Evolutionary conservation across 2,888 invertebrate genomes (phyloP), one percentile per base, ranked within the genome.

Genomic region (Podotricha telesiphe): DNA sequence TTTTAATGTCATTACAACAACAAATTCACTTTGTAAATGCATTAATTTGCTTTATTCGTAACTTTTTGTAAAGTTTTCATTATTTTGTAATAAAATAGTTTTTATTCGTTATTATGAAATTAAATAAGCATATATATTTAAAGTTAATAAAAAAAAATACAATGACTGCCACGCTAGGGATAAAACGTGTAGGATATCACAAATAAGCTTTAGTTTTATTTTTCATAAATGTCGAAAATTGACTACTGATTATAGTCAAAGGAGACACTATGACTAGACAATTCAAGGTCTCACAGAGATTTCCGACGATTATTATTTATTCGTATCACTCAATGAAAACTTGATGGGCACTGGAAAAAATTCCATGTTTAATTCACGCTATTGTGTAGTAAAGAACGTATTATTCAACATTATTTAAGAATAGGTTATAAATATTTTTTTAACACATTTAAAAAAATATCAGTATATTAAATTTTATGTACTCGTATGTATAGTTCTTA

Each of bases 301-400:
- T 79, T 70, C 76, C 76, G 74, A 78, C 77, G 75, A 76, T 74
- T 69, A 76, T 74, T 70, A 82, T 82, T 79, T 73, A 80, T 84
- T 79, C 22, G 28, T 17, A 77, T 71, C 76, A 74, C 75, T 76
- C 71, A 74, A 79, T 73, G 73, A 73, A 75, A 77, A 76, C 22
- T 59, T 22, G 48, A 37, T 40, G 19, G 19, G 34, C 45, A 37
- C 34, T 51, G 76, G 74, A 61, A 34, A 45, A 67, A 48, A 67
- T 67, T 61, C n/a, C n/a, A 67, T 67, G 51, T 67, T 61, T 67
- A 67, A 67, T 67, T 67, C 67, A 67, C 61, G 28, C 2, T 48
- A 19, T 62, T 34, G 19, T 48, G 17, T 48, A 48, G 62, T 48
- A 28, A 19, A 19, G 48, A 62, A 28, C 17, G 15, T 17, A 47